A percentile compares a stretch with the other conserved stretches of the same genome.
Conservation (phyloP, 2,888 invertebrate genomes). For the Andrena bicolor region DNA sequence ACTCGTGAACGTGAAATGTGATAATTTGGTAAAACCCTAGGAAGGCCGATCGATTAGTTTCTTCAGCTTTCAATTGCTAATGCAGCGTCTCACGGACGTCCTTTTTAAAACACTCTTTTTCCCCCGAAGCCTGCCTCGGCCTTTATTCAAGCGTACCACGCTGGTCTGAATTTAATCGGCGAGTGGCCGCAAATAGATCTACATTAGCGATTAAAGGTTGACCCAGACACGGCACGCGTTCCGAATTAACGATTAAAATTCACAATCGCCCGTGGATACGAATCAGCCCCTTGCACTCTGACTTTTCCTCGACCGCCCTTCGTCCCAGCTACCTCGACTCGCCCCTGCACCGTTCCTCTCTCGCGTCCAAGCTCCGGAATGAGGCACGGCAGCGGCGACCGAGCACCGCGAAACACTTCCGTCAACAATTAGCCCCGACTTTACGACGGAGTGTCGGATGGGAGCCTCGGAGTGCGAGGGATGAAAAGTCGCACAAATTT, state of each 20-base stretch:
- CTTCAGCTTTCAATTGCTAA: constrained; percentile 11
- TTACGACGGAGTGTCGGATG: too few relatives aligned
- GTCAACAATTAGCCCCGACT: too few relatives aligned
- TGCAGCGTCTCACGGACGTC: background rate
- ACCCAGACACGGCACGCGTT: constrained; percentile 26
- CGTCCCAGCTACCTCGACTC: background rate
- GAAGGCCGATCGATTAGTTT: background rate
- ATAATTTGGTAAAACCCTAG: background rate
- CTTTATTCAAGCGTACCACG: constrained; percentile 4
- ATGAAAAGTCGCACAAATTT: background rate
- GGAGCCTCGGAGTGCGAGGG: background rate
- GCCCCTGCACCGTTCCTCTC: background rate
- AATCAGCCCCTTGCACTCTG: constrained; percentile 4
- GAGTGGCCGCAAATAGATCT: constrained; percentile 15
- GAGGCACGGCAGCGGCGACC: too few relatives aligned
- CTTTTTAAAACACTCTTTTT: constrained; percentile 3
- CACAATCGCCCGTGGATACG: constrained; percentile 1
- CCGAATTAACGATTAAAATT: constrained; percentile 16
- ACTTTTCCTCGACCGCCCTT: background rate
- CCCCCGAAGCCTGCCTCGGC: too few relatives aligned
- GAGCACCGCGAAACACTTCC: too few relatives aligned
- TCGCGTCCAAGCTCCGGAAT: background rate
- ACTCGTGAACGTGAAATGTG: background rate
- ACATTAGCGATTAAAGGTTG: constrained; percentile 33
- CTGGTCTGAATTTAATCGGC: background rate